phyloP scores from a whole-genome alignment of 2,888 invertebrate genomes.

The Megalurothrips usitatus region DNA sequence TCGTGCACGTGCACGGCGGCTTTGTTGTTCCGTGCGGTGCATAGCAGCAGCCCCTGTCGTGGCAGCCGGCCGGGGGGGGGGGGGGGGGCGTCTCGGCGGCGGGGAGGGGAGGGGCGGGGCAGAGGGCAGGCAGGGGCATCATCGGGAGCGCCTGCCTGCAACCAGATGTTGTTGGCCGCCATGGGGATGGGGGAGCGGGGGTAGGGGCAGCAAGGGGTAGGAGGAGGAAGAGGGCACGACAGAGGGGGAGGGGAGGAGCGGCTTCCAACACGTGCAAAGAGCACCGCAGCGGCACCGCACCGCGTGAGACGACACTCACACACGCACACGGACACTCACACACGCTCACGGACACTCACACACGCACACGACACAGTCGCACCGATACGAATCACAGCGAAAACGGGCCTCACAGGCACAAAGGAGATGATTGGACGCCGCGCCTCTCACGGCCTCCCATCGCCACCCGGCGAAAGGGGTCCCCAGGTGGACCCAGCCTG shows the following conservation, averaged over 20 bases:
- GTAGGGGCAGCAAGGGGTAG: not conserved
- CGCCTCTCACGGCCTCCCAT: too few species aligned
- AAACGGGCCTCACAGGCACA: too few species aligned
- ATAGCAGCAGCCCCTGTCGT: too few species aligned
- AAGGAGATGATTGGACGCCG: too few species aligned
- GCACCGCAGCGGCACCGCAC: not conserved
- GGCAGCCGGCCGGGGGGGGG: not conserved
- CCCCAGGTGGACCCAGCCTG: too few species aligned
- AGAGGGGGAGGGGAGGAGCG: not conserved
- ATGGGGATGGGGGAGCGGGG: not conserved
- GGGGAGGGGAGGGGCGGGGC: not conserved
- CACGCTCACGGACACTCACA: not conserved
- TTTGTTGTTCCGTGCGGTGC: too few species aligned
- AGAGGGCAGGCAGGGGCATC: not conserved
- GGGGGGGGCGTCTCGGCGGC: not conserved
- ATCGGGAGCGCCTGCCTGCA: not conserved
- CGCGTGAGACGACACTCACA: conserved; percentile 18
- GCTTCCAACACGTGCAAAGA: not conserved
- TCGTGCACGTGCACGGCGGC: too few species aligned
- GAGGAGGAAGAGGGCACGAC: not conserved
- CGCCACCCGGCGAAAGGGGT: too few species aligned
- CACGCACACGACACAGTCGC: not conserved
- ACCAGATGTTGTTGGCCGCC: conserved; percentile 14
- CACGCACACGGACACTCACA: not conserved
- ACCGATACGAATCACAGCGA: too few species aligned